phyloP scores from a whole-genome alignment of 2,113 vertebrate genomes.

The Columbina picui region DNA sequence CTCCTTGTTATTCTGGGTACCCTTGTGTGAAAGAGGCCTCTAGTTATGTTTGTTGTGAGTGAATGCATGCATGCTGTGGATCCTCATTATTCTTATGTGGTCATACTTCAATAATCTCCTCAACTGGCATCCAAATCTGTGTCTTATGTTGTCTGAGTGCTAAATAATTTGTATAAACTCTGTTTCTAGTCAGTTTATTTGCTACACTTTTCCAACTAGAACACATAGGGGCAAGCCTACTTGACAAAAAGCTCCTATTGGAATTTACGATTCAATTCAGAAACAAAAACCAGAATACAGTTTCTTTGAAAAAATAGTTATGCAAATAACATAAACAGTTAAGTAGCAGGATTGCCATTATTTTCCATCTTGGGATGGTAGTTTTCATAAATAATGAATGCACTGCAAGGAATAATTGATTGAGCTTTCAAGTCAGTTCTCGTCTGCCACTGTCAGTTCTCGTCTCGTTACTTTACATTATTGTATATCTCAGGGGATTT shows the following conservation, averaged over 20 bases:
- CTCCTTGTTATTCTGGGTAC: too few species aligned
- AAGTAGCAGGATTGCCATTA: background rate
- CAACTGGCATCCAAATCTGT: too few species aligned
- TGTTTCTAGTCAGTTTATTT: too few species aligned
- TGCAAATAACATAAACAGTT: background rate
- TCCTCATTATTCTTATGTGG: too few species aligned
- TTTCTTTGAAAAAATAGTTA: background rate
- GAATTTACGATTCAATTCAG: background rate
- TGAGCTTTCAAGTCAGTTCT: background rate
- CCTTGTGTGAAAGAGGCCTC: too few species aligned
- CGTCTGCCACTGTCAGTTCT: background rate
- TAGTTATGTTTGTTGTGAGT: too few species aligned
- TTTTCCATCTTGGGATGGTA: background rate
- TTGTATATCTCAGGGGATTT: background rate
- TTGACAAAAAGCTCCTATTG: background rate
- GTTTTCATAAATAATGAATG: background rate
- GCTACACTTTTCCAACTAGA: too few species aligned
- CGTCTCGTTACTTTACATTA: background rate
- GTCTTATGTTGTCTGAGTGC: too few species aligned
- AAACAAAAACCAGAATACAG: background rate
- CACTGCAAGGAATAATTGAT: background rate
- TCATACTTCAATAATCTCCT: too few species aligned
- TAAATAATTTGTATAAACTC: too few species aligned
- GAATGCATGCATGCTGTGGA: too few species aligned
- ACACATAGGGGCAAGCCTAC: background rate